These are phyloP conservation scores for Shargacucullia verbasci DNA, from an alignment of 2,888 invertebrate species.

Conservation along the genomic window DNA sequence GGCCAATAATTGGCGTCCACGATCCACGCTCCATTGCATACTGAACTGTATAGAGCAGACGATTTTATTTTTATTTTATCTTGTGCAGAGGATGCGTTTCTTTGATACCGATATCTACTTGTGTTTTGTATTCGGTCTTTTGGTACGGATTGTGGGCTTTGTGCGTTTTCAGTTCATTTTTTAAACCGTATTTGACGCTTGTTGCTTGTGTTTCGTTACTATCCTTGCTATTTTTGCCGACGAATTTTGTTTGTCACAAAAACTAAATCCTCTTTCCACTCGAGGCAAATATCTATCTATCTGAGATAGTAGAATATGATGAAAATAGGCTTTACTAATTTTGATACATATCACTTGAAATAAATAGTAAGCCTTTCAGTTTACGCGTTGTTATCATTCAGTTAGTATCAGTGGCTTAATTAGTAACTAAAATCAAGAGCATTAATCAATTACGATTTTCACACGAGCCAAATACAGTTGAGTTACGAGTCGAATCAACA, in stretches of 20 bases:
- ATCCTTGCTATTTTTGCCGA: background rate
- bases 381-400: no score
- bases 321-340: no score
- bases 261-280: no score
- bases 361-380: no score
- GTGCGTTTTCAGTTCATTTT: constrained; percentile 14
- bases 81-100: constrained; percentile 32
- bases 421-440: constrained; percentile 30
- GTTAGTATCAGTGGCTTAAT: constrained; percentile 24
- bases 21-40: constrained; percentile 66
- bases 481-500: constrained; percentile 56
- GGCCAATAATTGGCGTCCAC: constrained; percentile 78
- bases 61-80: constrained; percentile 40
- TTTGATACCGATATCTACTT: constrained; percentile 44
- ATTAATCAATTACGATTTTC: constrained; percentile 41
- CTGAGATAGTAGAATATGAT: no score
- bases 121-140: constrained; percentile 27
- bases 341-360: no score
- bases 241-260: no score
- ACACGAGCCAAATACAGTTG: constrained; percentile 18
- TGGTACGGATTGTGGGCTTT: constrained; percentile 26
- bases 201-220: background rate
- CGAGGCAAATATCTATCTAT: no score
- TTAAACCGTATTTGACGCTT: constrained; percentile 9
- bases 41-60: constrained; percentile 40